phyloP scores from a whole-genome alignment of 1,140 invertebrate genomes.

The Andricus grossulariae region DNA sequence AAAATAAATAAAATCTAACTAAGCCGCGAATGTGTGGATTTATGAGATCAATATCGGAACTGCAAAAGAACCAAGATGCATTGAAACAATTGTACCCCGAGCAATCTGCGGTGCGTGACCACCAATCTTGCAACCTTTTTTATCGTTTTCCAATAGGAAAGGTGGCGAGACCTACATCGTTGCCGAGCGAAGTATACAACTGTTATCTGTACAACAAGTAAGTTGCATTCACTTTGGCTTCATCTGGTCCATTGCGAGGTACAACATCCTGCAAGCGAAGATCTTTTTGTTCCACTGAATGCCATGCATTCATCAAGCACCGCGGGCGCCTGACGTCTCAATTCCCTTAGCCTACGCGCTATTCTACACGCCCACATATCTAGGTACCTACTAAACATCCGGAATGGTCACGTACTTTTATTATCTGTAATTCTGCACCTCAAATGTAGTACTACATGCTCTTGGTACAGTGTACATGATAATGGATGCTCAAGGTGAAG shows the following conservation, averaged over 20 bases:
- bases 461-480: background rate
- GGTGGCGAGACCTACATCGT: slow-evolving; percentile 25
- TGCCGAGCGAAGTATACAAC: slow-evolving; percentile 36
- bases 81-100: background rate
- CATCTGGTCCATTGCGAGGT: slow-evolving; percentile 49
- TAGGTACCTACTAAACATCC: slow-evolving; percentile 55
- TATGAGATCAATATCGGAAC: background rate
- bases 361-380: slow-evolving; percentile 58
- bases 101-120: background rate
- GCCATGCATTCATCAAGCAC: slow-evolving; percentile 74
- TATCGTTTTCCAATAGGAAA: background rate
- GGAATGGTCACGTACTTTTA: slow-evolving; percentile 56
- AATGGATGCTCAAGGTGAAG: slow-evolving; percentile 1
- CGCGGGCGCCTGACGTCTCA: slow-evolving; percentile 75
- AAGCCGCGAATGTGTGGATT: background rate
- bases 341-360: slow-evolving; percentile 66
- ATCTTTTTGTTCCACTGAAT: slow-evolving; percentile 72
- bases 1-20: too few species aligned
- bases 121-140: background rate
- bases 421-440: slow-evolving; percentile 42
- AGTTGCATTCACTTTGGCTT: slow-evolving; percentile 48
- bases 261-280: slow-evolving; percentile 65
- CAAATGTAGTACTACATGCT: background rate
- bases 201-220: slow-evolving; percentile 44
- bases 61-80: background rate